Percentiles rank a stretch among this genome's conserved stretches.
phyloP scores from a whole-genome alignment of 2,888 invertebrate species.

The Creontiades dilutus region DNA sequence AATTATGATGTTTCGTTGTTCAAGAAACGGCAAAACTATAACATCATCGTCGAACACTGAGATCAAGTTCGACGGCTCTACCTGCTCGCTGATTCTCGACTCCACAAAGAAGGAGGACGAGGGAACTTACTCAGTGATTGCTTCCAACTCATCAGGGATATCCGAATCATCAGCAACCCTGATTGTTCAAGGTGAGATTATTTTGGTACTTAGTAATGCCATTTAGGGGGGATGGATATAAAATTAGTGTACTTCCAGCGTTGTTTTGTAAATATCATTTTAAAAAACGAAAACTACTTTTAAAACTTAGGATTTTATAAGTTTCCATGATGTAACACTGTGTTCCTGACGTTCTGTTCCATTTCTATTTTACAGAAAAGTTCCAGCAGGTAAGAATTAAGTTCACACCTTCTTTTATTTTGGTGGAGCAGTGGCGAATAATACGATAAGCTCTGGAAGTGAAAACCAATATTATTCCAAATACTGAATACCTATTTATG shows the following conservation, averaged over 20 bases:
- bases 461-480: not conserved
- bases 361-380: slow-evolving; percentile 72
- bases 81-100: slow-evolving; percentile 88
- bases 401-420: slow-evolving; percentile 31
- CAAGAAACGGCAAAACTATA: slow-evolving; percentile 83
- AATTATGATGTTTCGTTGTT: slow-evolving; percentile 25
- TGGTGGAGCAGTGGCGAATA: slow-evolving; percentile 68
- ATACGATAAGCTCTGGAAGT: not conserved
- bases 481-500: too few species aligned
- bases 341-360: too few species aligned
- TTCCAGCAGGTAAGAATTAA: slow-evolving; percentile 71
- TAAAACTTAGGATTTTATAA: not conserved
- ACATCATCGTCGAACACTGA: slow-evolving; percentile 88
- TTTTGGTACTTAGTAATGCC: not conserved
- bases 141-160: slow-evolving; percentile 94
- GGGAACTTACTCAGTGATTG: slow-evolving; percentile 90
- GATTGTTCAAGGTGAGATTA: slow-evolving; percentile 81
- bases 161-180: slow-evolving; percentile 93
- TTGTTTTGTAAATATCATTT: too few species aligned
- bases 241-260: too few species aligned
- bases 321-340: not conserved
- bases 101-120: slow-evolving; percentile 86
- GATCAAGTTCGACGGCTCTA: slow-evolving; percentile 91
- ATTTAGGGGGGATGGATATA: too few species aligned
- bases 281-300: too few species aligned